Percentiles rank a stretch among this genome's conserved stretches.
phyloP scores from a whole-genome alignment of 2,797 vertebrate species.

The Scomberomorus guttatus region DNA sequence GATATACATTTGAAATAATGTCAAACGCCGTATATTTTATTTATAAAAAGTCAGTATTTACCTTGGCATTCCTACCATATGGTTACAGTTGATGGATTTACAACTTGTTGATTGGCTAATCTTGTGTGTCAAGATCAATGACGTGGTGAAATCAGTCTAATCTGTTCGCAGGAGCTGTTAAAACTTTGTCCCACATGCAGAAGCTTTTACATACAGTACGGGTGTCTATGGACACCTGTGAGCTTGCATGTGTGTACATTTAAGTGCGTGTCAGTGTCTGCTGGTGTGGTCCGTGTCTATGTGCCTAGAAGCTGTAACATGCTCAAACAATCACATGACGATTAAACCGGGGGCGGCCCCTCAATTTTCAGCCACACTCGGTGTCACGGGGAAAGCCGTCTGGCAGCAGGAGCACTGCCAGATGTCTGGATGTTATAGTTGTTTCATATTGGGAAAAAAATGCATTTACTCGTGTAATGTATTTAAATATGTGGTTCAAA shows the following conservation, averaged over 20 bases:
- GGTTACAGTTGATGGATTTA: slow-evolving; percentile 44
- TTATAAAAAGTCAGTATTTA: slow-evolving; percentile 6
- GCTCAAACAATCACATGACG: slow-evolving; percentile 80
- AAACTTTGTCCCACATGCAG: slow-evolving; percentile 16
- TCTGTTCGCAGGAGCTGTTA: not conserved
- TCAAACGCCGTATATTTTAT: not conserved
- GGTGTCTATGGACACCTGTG: slow-evolving; percentile 32
- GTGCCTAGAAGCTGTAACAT: slow-evolving; percentile 76
- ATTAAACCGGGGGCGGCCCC: slow-evolving; percentile 69
- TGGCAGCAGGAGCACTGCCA: slow-evolving; percentile 49
- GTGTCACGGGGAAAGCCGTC: slow-evolving; percentile 54
- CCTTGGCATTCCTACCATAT: slow-evolving; percentile 4
- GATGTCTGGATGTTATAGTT: slow-evolving; percentile 57
- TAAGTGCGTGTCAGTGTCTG: slow-evolving; percentile 14
- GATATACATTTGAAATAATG: not conserved
- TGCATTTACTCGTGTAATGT: not conserved
- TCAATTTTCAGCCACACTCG: slow-evolving; percentile 64
- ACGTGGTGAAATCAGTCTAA: slow-evolving; percentile 28
- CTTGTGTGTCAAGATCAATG: slow-evolving; percentile 43
- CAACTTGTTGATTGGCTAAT: slow-evolving; percentile 53
- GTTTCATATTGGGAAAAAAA: not conserved
- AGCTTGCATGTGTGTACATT: not conserved
- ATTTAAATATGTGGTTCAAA: not conserved
- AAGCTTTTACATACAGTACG: slow-evolving; percentile 17
- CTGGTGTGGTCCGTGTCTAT: slow-evolving; percentile 66